Base-by-base conservation (phyloP, 2,797 vertebrate species). In the Sebastes diploproa region DNA sequence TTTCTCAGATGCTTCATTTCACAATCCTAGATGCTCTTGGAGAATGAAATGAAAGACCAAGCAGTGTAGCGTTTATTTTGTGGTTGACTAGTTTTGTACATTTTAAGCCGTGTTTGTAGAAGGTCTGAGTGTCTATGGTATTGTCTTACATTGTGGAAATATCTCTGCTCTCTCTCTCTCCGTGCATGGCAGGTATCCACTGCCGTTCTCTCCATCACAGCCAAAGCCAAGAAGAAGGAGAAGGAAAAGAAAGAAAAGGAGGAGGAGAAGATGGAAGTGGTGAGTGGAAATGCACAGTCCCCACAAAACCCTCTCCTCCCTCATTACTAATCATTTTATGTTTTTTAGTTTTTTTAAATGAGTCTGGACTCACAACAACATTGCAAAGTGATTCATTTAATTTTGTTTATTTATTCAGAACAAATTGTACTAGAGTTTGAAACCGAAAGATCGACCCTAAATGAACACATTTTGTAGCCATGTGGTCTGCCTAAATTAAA, bases 151-250 rank as follows among this genome's bases (percentile, higher is more conserved):
- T 32, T 67, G 75, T 85, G 73, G 73, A 82, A 91, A 90, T 2
- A 10, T 80, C 76, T 87, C 52, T 58, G 55, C 20, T 12, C 30
- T 25, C 60, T 30, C 23, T 29, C 23, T 78, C 20, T 83, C 30
- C 82, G 22, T 86, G 69, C 78, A 12, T 80, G 88, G 59, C 89
- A 99, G 98, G 98, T 99, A 88, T 99, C 98, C 80, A 99, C 98
- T 2, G 98, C 98, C 58, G 98, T 99, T 90, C 95, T 99, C 79
- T 99, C 98, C 91, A 99, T 99, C 94, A 99, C 98, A 46, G 98
- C 98, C 89, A 99, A 99, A 93, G 98, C 98, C 86, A 99, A 99
- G 95, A 99, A 99, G 95, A 99, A 99, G 89, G 98, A 99, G 89
- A 99, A 99, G 91, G 98, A 99, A 78, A 97, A 97, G 91, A 98